Conservation (phyloP, 2,113 vertebrate genomes). For the Carlito syrichta region DNA sequence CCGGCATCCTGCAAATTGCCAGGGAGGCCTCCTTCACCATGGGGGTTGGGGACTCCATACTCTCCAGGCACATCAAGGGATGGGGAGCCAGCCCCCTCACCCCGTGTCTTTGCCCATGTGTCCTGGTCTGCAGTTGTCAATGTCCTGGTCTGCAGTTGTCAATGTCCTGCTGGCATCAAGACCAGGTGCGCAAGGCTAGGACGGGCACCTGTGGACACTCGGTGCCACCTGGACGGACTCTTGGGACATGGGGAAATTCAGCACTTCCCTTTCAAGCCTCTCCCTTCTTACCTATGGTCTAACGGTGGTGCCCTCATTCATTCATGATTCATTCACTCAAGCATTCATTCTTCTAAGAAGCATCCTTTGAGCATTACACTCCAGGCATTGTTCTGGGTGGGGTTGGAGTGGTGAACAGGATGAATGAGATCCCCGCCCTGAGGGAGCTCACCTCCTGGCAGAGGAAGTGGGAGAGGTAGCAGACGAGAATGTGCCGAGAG, state of each 20-base stretch:
- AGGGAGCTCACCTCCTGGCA: neutral
- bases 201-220: neutral
- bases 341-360: neutral
- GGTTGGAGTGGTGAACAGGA: neutral
- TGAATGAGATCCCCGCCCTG: neutral
- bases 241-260: rapidly evolving
- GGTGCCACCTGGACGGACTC: neutral
- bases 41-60: too few species aligned
- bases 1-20: neutral
- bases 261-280: neutral
- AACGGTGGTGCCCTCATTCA: rapidly evolving
- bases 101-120: neutral
- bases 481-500: neutral
- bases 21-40: neutral
- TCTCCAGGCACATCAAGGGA: too few species aligned
- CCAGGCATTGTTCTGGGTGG: too few species aligned
- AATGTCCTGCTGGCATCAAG: neutral
- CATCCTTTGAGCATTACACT: neutral
- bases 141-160: neutral
- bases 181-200: neutral
- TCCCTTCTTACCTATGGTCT: neutral
- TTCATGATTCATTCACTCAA: neutral
- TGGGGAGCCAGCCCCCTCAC: too few species aligned
- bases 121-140: neutral
- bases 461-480: neutral